Evolutionary conservation across 2,888 invertebrate species (phyloP), one percentile per base, ranked within the genome.

Genomic region (Agrotis puta): DNA sequence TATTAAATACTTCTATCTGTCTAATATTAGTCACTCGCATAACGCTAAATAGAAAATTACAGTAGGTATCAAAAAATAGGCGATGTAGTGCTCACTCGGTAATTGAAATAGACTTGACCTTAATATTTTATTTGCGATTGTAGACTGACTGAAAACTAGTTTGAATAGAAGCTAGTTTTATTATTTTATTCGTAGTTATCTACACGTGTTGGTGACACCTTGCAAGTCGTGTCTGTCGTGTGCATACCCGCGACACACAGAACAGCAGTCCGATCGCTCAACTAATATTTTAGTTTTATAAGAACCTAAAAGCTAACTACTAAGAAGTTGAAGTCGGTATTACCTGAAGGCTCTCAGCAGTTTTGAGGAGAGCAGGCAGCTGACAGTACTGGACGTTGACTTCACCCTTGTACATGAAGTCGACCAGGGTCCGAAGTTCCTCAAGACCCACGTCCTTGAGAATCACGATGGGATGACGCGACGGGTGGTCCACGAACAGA

Each of bases 371-470:
- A 88, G 98, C 98, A 93, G 98, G 98, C 93, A 98, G 97, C 96
- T 98, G 98, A 97, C 98, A 98, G 96, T 98, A 98, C 96, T 98
- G 98, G 92, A 99, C 98, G 98, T 98, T 98, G 90, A 99, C 98
- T 96, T 99, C 98, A 92, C 98, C 98, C 96, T 98, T 98, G 97
- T 99, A 99, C 98, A 99, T 99, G 97, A 98, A 99, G 97, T 98
- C 98, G 94, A 99, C 98, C 92, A 99, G 97, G 87, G 98, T 98
- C 94, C 98, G 97, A 92, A 99, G 97, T 96, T 98, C 98, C 92
- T 98, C 97, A 95, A 98, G 98, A 91, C 98, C 98, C 92, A 98
- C 98, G 98, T 99, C 98, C 96, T 98, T 98, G 90, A 99, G 97
- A 94, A 99, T 98, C 94, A 99, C 98, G 94, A 99, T 99, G 90